Base-by-base conservation (phyloP, 2,888 invertebrate genomes). In the Tetrapedia diversipes region DNA sequence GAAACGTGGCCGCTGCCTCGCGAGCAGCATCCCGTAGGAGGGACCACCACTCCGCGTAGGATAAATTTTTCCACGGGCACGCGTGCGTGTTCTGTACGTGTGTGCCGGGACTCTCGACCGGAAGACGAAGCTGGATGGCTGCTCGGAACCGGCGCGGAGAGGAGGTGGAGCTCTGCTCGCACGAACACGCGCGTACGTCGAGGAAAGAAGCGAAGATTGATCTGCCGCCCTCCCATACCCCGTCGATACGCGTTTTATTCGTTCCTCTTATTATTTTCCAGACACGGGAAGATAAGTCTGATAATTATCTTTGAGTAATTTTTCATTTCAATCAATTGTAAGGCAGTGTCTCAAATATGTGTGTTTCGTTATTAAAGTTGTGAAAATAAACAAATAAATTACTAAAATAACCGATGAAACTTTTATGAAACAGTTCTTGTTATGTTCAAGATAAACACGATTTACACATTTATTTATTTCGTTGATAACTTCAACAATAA, bases 81-180 rank as follows among this genome's bases (percentile, higher is more conserved):
- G 85, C 85, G 84, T 81, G 79, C 85, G 79, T 83, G 83, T 82
- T 80, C 60, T 79, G 80, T 78, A 80, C 75, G 79, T 76, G 79
- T 76, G 81, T 81, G 80, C 77, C 75, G 41, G 64, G 66, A 43
- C 56, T 76, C 69, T 65, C 70, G 70, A 77, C 70, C 72, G 77
- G 82, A 80, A 81, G 84, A 84, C 82, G 84, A 82, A 82, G 80
- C 77, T 84, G 84, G 83, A 76, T 81, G 79, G 81, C 56, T 79
- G 83, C 68, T 53, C 45, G 66, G 72, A 66, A 60, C 78, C 80
- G 73, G 79, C 66, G 76, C 70, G 45, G 79, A n/a, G 77, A 63
- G 69, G 54, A 68, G 78, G 78, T 69, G 80, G 78, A 77, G 71
- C 51, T n/a, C n/a, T 34, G 64, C 24, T 45, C 54, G n/a, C 54